Conservation (phyloP, 2,797 vertebrate genomes). For the Miichthys miiuy region DNA sequence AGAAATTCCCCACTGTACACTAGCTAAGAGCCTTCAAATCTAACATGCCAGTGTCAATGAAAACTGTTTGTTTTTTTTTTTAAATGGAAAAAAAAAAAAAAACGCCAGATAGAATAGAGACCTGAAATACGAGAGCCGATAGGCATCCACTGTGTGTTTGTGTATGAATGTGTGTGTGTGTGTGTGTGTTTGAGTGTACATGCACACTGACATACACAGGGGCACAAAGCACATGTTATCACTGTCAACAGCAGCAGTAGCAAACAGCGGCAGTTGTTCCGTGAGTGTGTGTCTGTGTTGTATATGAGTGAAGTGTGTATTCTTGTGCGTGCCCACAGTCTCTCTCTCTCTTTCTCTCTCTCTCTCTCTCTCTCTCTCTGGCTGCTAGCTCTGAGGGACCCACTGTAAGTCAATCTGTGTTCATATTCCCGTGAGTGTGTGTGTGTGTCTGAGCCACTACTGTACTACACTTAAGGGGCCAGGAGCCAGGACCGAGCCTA, state of each 20-base stretch:
- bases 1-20: conserved; percentile 83
- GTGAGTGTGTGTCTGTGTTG: conserved; percentile 56
- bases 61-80: conserved; percentile 63
- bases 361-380: conserved; percentile 37
- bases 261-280: conserved; percentile 72
- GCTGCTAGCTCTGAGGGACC: conserved; percentile 67
- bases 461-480: conserved; percentile 68
- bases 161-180: conserved; percentile 37
- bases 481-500: conserved; percentile 60
- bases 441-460: conserved; percentile 52
- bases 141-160: conserved; percentile 64
- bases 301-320: conserved; percentile 52
- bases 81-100: conserved; percentile 40
- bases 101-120: conserved; percentile 38
- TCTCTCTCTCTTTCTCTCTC: conserved; percentile 14
- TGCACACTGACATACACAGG: conserved; percentile 38
- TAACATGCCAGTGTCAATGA: conserved; percentile 82
- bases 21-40: conserved; percentile 80
- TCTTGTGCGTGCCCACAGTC: conserved; percentile 43
- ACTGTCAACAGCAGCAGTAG: conserved; percentile 78
- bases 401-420: conserved; percentile 79
- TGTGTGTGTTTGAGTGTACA: conserved; percentile 1
- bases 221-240: conserved; percentile 81
- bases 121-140: conserved; percentile 70
- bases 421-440: conserved; percentile 49